phyloP scores from a whole-genome alignment of 2,888 invertebrate species.

The Diaprepes abbreviatus region DNA sequence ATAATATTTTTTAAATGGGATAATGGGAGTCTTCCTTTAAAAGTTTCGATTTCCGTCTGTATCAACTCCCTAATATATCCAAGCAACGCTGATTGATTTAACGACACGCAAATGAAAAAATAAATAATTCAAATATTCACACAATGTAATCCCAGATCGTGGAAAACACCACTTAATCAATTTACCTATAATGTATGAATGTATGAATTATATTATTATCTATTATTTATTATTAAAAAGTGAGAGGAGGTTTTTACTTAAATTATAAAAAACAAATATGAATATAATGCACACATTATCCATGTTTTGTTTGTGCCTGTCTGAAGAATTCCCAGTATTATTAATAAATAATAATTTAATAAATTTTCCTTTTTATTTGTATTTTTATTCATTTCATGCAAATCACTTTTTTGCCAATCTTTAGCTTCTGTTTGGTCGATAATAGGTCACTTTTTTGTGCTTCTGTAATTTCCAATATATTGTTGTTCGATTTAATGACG shows the following conservation, averaged over 20 bases:
- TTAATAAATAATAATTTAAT: conserved; percentile 16
- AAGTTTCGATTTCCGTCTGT: too few species aligned
- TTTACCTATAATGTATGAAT: conserved; percentile 32
- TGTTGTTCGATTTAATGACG: conserved; percentile 17
- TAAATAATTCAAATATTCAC: conserved; percentile 42
- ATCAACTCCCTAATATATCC: too few species aligned
- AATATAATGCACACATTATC: conserved; percentile 39
- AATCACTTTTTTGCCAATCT: conserved; percentile 31
- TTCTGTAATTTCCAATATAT: conserved; percentile 35
- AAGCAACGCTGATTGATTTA: neutral
- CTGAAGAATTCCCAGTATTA: conserved; percentile 46
- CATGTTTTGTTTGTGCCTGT: conserved; percentile 33
- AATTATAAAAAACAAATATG: conserved; percentile 40
- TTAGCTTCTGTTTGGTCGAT: conserved; percentile 28
- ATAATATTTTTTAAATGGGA: too few species aligned
- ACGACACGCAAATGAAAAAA: conserved; percentile 22
- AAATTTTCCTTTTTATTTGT: conserved; percentile 44
- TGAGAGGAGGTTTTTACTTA: conserved; percentile 39
- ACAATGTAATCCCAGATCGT: conserved; percentile 38
- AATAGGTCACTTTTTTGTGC: conserved; percentile 42
- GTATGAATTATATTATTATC: neutral
- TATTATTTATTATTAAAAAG: conserved; percentile 45
- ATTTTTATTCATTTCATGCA: conserved; percentile 26
- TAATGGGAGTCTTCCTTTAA: too few species aligned
- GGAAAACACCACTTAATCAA: conserved; percentile 36